Percentiles rank a stretch among this genome's conserved stretches.
Conservation (phyloP, 2,888 invertebrate species). For the Aspidapion aeneum region DNA sequence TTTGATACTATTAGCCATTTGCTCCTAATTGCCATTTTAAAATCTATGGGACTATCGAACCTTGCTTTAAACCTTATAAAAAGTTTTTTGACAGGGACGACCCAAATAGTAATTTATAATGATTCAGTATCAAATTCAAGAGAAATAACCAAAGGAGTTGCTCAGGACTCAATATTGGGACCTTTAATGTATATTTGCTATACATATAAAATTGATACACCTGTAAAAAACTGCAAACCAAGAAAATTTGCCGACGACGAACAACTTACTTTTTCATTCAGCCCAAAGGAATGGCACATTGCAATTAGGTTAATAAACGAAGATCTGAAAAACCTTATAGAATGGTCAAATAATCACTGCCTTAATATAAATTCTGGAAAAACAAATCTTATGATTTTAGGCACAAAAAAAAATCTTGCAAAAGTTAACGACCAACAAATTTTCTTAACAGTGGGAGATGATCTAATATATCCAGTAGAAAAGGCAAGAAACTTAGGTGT, state of each 20-base stretch:
- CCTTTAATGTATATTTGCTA: not conserved
- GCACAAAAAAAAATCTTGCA: not conserved
- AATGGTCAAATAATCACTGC: constrained; percentile 1
- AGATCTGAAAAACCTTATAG: not conserved
- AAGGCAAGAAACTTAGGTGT: not conserved
- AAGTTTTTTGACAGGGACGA: not conserved
- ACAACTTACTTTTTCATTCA: not conserved
- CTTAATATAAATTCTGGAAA: not conserved
- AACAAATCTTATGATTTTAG: not conserved
- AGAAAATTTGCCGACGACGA: not conserved
- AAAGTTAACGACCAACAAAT: no score
- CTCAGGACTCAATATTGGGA: constrained; percentile 1
- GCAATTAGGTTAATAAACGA: not conserved
- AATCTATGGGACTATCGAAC: not conserved
- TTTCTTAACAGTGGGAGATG: not conserved
- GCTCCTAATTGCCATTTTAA: not conserved
- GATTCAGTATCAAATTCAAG: not conserved
- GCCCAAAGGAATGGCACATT: not conserved
- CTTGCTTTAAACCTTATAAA: not conserved
- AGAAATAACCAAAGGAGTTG: not conserved
- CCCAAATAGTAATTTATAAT: not conserved
- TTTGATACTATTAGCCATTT: not conserved
- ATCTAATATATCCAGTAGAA: not conserved
- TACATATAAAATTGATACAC: not conserved
- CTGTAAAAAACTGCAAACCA: not conserved